Evolutionary conservation across 2,888 invertebrate species (phyloP), one percentile per base, ranked within the genome.

Genomic region (Hecatera dysodea): DNA sequence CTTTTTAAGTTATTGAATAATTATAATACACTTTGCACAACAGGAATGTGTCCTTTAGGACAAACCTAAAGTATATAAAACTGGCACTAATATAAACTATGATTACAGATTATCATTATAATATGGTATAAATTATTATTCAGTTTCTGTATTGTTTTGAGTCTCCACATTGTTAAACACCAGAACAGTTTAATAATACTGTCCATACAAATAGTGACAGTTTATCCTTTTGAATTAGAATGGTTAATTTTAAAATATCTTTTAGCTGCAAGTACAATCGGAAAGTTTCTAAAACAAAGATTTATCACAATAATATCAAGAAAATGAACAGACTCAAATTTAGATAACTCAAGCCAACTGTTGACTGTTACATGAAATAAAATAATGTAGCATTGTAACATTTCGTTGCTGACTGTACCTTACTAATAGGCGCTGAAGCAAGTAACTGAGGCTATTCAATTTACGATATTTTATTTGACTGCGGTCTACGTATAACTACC

Each of bases 31-130:
- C 83, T n/a, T n/a, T 87, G 82, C 86, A 87, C 86, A 91, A 90
- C 86, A 90, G 92, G 93, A 93, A 93, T 93, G 90, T 89, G 90
- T 91, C 93, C 94, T 93, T 87, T 87, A 90, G 93, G 92, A 92
- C 90, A 82, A 85, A 85, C 83, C 80, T 86, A 81, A 80, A 81
- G 82, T 74, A 78, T 86, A 78, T 82, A 86, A 87, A 90, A 90
- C 89, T 90, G 90, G 88, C 91, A 89, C 89, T 86, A 76, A 85
- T 82, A 83, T 75, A 86, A 76, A 78, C 77, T 62, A 78, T 71
- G 71, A 78, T 78, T 83, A 85, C 71, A 82, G 70, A 71, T 62
- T 72, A 66, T 74, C 62, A 65, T 70, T 72, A 81, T 17, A 78
- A 60, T 72, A 73, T 69, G 62, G 73, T 77, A 78, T 77, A 83